Percentiles rank a stretch among this genome's conserved stretches.
These are phyloP conservation scores for Molorchus minor DNA, from an alignment of 2,888 invertebrate genomes.

Conservation along the genomic window DNA sequence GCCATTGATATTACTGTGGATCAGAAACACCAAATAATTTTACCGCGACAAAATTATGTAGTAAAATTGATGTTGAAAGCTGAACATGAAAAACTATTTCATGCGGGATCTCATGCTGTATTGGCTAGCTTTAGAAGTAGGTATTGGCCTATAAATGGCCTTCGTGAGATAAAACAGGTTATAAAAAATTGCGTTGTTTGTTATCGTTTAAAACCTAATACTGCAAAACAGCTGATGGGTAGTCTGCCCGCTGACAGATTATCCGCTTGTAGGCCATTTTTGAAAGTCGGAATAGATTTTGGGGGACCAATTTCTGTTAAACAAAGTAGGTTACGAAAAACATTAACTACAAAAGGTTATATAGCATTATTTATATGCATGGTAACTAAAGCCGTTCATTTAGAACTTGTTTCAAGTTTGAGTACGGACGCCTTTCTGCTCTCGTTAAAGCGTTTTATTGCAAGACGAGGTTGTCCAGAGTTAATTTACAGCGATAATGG, in stretches of 20 bases:
- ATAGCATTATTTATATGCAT: constrained; percentile 40
- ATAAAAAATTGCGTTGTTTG: constrained; percentile 3
- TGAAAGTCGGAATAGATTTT: too few relatives aligned
- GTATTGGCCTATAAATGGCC: background rate
- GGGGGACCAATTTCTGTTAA: too few relatives aligned
- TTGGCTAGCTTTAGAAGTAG: background rate
- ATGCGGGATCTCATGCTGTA: background rate
- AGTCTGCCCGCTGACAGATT: too few relatives aligned
- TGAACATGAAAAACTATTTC: background rate
- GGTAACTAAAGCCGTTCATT: constrained; percentile 39
- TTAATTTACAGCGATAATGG: constrained; percentile 39
- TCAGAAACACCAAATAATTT: too few relatives aligned
- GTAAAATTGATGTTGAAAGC: background rate
- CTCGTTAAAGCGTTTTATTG: constrained; percentile 34
- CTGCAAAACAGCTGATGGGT: too few relatives aligned
- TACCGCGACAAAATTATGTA: too few relatives aligned
- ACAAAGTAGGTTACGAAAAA: too few relatives aligned
- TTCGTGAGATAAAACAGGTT: background rate
- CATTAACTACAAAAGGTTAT: constrained; percentile 37
- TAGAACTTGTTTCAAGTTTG: constrained; percentile 38
- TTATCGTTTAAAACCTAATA: too few relatives aligned
- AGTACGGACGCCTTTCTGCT: constrained; percentile 37
- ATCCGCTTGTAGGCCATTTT: too few relatives aligned
- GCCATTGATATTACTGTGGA: background rate
- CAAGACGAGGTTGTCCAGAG: constrained; percentile 33